A percentile compares a stretch with the other conserved stretches of the same genome.
Evolutionary conservation across 2,113 vertebrate genomes (phyloP).

Genomic region (Symphodus melops): DNA sequence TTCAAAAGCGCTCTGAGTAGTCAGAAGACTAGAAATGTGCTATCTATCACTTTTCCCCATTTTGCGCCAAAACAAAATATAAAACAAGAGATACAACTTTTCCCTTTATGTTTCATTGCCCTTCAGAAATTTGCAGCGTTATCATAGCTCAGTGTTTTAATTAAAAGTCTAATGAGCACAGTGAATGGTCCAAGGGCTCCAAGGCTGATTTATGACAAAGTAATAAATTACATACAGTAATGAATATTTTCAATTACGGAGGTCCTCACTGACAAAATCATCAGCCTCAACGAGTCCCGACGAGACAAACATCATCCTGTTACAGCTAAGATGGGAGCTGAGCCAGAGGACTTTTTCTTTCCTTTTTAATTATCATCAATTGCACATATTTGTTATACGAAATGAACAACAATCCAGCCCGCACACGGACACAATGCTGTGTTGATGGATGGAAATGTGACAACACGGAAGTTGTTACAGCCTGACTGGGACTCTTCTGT

Average conservation of each 20-base stretch:
- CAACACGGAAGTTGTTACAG: constrained; percentile 11
- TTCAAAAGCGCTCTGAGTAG: no score
- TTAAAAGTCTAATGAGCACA: constrained; percentile 58
- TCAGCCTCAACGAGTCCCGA: constrained; percentile 21
- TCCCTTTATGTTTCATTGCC: constrained; percentile 12
- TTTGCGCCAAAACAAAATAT: no score
- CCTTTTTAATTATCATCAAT: neutral
- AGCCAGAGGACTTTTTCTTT: neutral
- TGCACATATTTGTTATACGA: neutral
- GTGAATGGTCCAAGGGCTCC: constrained; percentile 42
- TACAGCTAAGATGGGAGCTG: constrained; percentile 2
- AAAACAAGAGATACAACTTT: neutral
- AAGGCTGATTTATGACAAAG: constrained; percentile 54
- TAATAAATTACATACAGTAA: constrained; percentile 65
- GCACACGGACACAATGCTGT: neutral
- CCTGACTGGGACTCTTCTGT: constrained; percentile 14
- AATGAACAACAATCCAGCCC: neutral
- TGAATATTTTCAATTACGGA: constrained; percentile 64
- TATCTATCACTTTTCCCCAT: no score
- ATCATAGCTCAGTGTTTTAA: constrained; percentile 56
- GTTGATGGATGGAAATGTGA: constrained; percentile 11
- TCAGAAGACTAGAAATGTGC: no score
- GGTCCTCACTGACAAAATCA: constrained; percentile 48
- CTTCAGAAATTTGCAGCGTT: constrained; percentile 48
- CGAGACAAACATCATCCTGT: constrained; percentile 23